Conservation (phyloP, 2,888 invertebrate genomes). For the Bhutanitis thaidina region DNA sequence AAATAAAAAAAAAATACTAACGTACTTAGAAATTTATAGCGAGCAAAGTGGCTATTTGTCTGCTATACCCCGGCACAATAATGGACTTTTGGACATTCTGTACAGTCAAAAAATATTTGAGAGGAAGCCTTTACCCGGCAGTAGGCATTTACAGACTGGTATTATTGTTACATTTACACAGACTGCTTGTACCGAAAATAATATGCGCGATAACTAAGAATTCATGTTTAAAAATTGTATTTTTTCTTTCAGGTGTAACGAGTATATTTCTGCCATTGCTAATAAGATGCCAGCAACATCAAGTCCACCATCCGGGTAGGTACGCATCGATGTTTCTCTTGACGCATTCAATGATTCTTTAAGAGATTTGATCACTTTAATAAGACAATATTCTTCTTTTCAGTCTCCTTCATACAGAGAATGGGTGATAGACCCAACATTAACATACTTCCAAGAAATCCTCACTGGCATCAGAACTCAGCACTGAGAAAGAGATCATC, state of each 20-base stretch:
- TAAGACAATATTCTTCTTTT: constrained; percentile 25
- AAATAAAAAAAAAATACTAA: too few relatives aligned
- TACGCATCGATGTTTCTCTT: constrained; percentile 62
- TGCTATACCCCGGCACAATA: too few relatives aligned
- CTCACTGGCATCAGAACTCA: constrained; percentile 65
- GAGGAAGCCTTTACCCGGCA: too few relatives aligned
- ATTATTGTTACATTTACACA: too few relatives aligned
- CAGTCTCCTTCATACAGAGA: constrained; percentile 54
- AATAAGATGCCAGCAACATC: constrained; percentile 50
- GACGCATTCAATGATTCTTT: neutral
- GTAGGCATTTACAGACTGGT: too few relatives aligned
- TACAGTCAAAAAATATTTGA: too few relatives aligned
- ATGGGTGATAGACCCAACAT: constrained; percentile 49
- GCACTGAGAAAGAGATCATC: constrained; percentile 65
- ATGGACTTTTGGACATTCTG: too few relatives aligned
- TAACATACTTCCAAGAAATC: constrained; percentile 49
- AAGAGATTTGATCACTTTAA: constrained; percentile 1
- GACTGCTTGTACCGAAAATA: too few relatives aligned
- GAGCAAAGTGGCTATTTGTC: too few relatives aligned
- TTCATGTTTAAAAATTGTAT: neutral
- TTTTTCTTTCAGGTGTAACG: constrained; percentile 52
- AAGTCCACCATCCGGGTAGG: constrained; percentile 72
- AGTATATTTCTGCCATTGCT: constrained; percentile 38
- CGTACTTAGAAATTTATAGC: too few relatives aligned
- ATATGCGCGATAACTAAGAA: too few relatives aligned